Base-by-base conservation (phyloP, 1,140 invertebrate species). In the Plodia interpunctella region DNA sequence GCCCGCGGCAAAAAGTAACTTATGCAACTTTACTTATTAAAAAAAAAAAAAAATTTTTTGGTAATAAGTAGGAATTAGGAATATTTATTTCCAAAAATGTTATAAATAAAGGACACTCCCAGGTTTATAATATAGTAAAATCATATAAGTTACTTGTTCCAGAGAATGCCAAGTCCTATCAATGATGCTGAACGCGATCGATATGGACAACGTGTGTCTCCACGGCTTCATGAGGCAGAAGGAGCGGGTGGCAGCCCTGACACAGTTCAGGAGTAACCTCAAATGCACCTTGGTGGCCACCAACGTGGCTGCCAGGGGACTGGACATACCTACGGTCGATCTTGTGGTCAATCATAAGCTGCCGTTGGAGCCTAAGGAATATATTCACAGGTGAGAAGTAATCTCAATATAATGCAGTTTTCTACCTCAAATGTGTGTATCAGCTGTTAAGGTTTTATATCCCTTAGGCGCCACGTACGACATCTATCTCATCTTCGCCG, bases 261-360 rank as follows among this genome's bases (percentile, higher is more conserved):
- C 93, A 30, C 94, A 94, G 78, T 99, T 99, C 80, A 96, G 97
- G 76, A 97, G 96, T 0, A 95, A 96, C 77, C 91, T 93, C 19
- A 91, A 94, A 2, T 95, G 95, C 63, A 97, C 98, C 21, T 90
- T 99, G 2, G 95, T 99, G 57, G 97, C 98, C 4, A 99, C 98
- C 18, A 97, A 99, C 91, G 97, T 99, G 0, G 98, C 98, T 0
- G 97, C 97, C 66, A 92, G 98, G 90, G 98, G 98, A 70, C 87
- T 98, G 18, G 96, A 97, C 74, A 97, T 98, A 78, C 95, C 95
- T 2, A 92, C 94, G 56, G 97, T 99, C 2, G 93, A 98, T 80
- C 90, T 99, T 60, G 96, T 99, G 0, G 93, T 99, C 0, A 99
- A 99, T 90, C 96, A 98, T 80, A 95, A 95, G 70, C 92, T 99